Percentiles rank a stretch among this genome's conserved stretches.
Evolutionary conservation across 2,113 vertebrate genomes (phyloP).

Genomic region (Eretmochelys imbricata): DNA sequence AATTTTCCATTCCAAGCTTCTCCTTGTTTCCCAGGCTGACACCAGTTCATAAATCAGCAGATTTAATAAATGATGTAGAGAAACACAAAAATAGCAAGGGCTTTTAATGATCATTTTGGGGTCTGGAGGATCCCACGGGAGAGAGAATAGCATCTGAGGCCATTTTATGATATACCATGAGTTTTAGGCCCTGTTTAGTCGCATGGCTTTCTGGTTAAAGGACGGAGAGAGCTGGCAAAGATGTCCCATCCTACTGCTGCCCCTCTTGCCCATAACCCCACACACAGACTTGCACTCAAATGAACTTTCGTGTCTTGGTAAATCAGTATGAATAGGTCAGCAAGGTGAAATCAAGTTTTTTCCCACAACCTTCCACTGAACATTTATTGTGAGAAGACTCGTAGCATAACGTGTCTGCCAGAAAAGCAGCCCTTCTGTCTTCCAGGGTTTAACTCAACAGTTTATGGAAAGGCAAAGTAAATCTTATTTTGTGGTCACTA

Average conservation of each 20-base stretch:
- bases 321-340: background rate
- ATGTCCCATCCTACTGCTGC: background rate
- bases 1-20: background rate
- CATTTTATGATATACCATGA: conserved; percentile 29
- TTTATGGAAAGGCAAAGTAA: background rate
- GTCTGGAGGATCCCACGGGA: conserved; percentile 8
- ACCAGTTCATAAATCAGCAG: background rate
- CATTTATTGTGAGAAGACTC: background rate
- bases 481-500: conserved; percentile 9
- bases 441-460: background rate
- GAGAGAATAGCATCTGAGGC: background rate
- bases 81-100: conserved; percentile 20
- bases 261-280: background rate
- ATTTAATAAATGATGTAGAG: conserved; percentile 41
- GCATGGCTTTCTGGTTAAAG: background rate
- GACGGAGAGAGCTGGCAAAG: background rate
- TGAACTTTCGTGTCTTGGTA: background rate
- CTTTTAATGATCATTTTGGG: conserved; percentile 20
- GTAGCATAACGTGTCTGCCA: background rate
- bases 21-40: background rate
- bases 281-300: background rate
- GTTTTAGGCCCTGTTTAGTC: background rate
- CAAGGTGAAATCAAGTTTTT: background rate
- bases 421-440: background rate
- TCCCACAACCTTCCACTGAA: background rate